A percentile compares a stretch with the other conserved stretches of the same genome.
Conservation (phyloP, 2,797 vertebrate genomes). For the Ataeniobius toweri region DNA sequence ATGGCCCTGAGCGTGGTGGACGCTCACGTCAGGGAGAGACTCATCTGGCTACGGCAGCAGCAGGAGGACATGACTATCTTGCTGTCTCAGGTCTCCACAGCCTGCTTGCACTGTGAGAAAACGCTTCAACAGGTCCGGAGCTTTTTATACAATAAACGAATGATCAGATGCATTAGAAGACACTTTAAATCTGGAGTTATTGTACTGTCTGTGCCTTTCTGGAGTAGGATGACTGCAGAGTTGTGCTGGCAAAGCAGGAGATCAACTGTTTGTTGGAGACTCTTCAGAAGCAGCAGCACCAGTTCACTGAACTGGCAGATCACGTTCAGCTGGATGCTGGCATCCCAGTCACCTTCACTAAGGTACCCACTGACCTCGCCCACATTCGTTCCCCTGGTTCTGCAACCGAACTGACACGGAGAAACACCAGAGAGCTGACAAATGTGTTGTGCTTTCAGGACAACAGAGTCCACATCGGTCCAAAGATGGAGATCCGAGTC, state of each 20-base stretch:
- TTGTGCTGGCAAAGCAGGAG: conserved; percentile 96
- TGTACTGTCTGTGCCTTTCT: not conserved
- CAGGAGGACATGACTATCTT: conserved; percentile 99
- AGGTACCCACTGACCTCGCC: conserved; percentile 76
- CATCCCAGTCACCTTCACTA: conserved; percentile 99
- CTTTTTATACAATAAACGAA: not conserved
- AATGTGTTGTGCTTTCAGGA: conserved; percentile 78
- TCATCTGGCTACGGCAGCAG: conserved; percentile 98
- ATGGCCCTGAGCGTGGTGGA: conserved; percentile 99
- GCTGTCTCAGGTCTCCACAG: conserved; percentile 96
- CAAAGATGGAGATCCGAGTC: conserved; percentile 99
- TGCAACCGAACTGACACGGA: not conserved
- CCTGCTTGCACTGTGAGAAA: conserved; percentile 98
- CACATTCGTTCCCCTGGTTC: no score
- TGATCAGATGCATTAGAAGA: not conserved
- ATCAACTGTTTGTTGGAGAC: conserved; percentile 94
- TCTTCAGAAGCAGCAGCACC: conserved; percentile 97
- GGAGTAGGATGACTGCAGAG: conserved; percentile 93
- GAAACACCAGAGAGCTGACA: not conserved
- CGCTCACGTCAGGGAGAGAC: conserved; percentile 93
- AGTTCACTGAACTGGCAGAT: conserved; percentile 96
- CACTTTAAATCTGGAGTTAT: no score
- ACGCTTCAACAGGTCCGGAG: conserved; percentile 92
- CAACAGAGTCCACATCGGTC: conserved; percentile 97
- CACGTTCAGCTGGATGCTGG: conserved; percentile 95